phyloP scores from a whole-genome alignment of 2,113 vertebrate genomes.

The Oenanthe melanoleuca region DNA sequence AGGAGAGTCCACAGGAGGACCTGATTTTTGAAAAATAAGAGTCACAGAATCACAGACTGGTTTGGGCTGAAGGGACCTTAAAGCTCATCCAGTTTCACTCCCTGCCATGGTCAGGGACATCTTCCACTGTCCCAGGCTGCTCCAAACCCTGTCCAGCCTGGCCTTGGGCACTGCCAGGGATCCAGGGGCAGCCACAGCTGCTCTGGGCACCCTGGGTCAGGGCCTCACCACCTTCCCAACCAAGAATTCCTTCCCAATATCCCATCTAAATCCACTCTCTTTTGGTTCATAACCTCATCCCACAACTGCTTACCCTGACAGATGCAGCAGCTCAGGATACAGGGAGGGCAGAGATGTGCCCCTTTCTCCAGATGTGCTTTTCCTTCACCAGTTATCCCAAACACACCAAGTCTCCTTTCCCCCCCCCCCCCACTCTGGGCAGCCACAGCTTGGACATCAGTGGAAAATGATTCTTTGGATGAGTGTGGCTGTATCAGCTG shows the following conservation, averaged over 20 bases:
- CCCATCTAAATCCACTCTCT: not conserved
- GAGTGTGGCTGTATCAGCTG: slow-evolving; percentile 47
- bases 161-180: not conserved
- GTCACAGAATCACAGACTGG: not conserved
- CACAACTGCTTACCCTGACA: not conserved
- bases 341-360: not conserved
- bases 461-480: slow-evolving; percentile 59
- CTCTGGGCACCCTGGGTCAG: not conserved
- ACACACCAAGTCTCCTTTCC: not conserved
- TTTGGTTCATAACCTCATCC: not conserved
- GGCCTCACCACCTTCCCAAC: fast-evolving
- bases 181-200: not conserved
- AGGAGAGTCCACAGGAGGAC: not conserved
- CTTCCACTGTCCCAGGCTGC: fast-evolving
- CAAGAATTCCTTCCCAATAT: not conserved
- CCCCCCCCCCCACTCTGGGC: fast-evolving
- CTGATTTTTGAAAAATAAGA: not conserved
- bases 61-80: not conserved
- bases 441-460: not conserved
- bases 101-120: not conserved
- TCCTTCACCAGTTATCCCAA: not conserved
- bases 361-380: not conserved
- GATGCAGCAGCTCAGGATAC: fast-evolving
- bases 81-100: fast-evolving
- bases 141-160: fast-evolving